Percentiles rank a stretch among this genome's conserved stretches.
phyloP scores from a whole-genome alignment of 2,113 vertebrate genomes.

The Chaenogobius annularis region DNA sequence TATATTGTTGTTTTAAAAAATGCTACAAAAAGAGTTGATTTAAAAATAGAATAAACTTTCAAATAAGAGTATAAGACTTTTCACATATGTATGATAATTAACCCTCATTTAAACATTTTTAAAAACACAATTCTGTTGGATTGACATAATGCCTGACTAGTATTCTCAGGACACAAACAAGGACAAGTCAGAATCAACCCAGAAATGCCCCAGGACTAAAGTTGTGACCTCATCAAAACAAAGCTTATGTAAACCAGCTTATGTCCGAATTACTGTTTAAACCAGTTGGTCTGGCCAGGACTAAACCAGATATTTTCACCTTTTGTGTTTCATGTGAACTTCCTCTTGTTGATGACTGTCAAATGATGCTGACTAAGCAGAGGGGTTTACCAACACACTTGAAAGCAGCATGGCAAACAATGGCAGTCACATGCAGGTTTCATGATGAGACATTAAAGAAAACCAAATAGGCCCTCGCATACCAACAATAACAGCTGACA shows the following conservation, averaged over 20 bases:
- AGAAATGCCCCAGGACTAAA: background rate
- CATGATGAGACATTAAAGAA: constrained; percentile 10
- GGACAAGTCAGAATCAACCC: background rate
- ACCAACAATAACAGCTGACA: background rate
- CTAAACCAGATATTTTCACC: background rate
- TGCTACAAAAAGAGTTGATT: no score
- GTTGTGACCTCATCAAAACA: background rate
- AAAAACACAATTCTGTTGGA: no score
- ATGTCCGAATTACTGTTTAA: background rate
- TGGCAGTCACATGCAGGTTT: constrained; percentile 30
- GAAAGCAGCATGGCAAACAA: constrained; percentile 12
- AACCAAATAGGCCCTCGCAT: background rate
- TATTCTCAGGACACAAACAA: background rate
- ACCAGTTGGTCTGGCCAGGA: background rate
- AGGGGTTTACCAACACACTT: constrained; percentile 14
- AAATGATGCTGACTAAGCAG: constrained; percentile 44
- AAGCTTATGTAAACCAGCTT: background rate
- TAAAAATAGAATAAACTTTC: no score
- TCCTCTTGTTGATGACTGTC: constrained; percentile 59
- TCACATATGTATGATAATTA: no score
- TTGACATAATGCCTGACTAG: no score
- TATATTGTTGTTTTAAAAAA: no score
- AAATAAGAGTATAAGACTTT: no score
- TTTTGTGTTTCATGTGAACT: constrained; percentile 32
- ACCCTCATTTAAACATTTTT: no score